Percentiles rank a stretch among this genome's conserved stretches.
phyloP scores from a whole-genome alignment of 2,888 invertebrate species.

The Dynastes grantii region DNA sequence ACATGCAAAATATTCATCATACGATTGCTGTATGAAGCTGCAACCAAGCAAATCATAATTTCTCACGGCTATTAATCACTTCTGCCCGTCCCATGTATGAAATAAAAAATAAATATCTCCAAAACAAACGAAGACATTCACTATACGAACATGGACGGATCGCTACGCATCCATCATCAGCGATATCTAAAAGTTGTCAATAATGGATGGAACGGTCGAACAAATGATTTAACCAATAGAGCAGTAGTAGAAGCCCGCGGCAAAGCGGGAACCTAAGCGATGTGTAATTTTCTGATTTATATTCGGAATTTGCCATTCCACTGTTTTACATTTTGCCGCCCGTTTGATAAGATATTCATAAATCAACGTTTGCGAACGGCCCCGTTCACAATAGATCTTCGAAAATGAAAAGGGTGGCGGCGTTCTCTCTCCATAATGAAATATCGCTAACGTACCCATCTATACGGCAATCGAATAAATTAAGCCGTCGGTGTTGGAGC shows the following conservation, averaged over 20 bases:
- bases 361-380: constrained; percentile 32
- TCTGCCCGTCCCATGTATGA: no score
- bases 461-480: constrained; percentile 47
- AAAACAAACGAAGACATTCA: background rate
- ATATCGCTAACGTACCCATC: constrained; percentile 42
- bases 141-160: background rate
- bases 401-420: constrained; percentile 45
- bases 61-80: no score
- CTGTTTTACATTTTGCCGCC: constrained; percentile 47
- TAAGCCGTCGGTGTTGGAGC: constrained; percentile 8
- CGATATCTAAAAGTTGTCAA: constrained; percentile 16
- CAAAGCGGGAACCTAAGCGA: constrained; percentile 2
- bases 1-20: no score
- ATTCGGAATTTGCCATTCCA: constrained; percentile 44
- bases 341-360: constrained; percentile 46
- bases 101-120: no score
- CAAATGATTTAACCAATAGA: background rate
- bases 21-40: no score
- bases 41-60: no score
- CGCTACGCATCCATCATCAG: constrained; percentile 10
- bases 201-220: background rate
- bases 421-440: constrained; percentile 40
- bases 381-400: constrained; percentile 47
- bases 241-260: background rate
- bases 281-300: constrained; percentile 49